Conservation (phyloP, 2,113 vertebrate species). For the Sprattus sprattus region DNA sequence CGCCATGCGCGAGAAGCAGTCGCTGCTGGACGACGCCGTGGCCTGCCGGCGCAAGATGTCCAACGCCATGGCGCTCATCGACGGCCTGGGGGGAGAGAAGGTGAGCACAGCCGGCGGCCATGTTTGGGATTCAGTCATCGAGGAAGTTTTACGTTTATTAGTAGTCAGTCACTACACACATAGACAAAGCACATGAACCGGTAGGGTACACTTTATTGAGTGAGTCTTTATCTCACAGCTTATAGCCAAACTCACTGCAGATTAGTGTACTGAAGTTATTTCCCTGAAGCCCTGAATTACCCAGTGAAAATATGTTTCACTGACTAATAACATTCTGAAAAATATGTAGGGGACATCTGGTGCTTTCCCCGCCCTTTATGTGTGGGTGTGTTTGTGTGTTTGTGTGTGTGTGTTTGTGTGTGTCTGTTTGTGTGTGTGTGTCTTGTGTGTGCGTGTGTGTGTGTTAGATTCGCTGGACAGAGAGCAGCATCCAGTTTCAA, state of each 20-base stretch:
- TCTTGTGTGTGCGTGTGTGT: not conserved
- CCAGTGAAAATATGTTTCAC: no score
- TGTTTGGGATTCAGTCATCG: not conserved
- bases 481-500: conserved; percentile 77
- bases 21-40: conserved; percentile 75
- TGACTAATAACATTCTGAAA: no score
- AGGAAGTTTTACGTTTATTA: not conserved
- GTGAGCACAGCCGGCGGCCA: conserved; percentile 44
- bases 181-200: not conserved
- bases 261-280: no score
- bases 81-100: conserved; percentile 81
- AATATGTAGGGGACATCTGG: not conserved
- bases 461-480: conserved; percentile 77
- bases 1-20: conserved; percentile 79
- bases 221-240: no score
- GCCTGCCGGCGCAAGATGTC: conserved; percentile 76
- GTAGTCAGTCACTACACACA: not conserved
- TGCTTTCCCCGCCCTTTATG: not conserved
- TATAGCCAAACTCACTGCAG: no score
- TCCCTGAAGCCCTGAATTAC: no score
- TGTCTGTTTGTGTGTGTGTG: not conserved
- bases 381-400: not conserved
- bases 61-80: conserved; percentile 78
- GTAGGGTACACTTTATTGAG: no score
- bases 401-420: not conserved